Percentiles rank a stretch among this genome's conserved stretches.
These are phyloP conservation scores for Brienomyrus longianalis DNA, from an alignment of 2,113 vertebrate genomes.

Conservation along the genomic window DNA sequence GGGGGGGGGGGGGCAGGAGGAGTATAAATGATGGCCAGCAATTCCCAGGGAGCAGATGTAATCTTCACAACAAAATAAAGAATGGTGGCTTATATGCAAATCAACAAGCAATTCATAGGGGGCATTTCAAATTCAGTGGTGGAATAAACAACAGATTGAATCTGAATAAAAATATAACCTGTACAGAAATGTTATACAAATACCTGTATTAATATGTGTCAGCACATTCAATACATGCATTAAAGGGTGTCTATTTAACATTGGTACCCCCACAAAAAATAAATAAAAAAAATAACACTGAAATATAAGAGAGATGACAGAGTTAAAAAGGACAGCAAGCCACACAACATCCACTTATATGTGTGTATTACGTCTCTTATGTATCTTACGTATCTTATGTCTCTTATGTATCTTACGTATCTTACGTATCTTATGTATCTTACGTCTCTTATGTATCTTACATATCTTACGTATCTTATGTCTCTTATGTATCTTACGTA, in stretches of 20 bases:
- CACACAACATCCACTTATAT: background rate
- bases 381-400: no score
- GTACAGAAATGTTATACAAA: background rate
- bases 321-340: background rate
- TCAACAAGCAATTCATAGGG: background rate
- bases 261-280: background rate
- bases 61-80: background rate
- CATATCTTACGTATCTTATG: background rate
- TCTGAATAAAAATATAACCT: constrained; percentile 4
- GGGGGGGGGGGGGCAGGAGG: background rate
- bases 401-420: no score
- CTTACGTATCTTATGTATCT: no score
- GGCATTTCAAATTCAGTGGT: background rate
- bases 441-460: background rate
- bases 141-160: constrained; percentile 9
- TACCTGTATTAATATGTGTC: background rate
- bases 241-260: background rate
- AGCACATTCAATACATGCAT: background rate
- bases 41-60: background rate
- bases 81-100: constrained; percentile 1
- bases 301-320: background rate
- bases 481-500: no score
- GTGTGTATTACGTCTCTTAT: background rate
- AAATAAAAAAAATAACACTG: background rate
- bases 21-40: background rate